Conservation (phyloP, 2,113 vertebrate species). For the Elachura formosa region DNA sequence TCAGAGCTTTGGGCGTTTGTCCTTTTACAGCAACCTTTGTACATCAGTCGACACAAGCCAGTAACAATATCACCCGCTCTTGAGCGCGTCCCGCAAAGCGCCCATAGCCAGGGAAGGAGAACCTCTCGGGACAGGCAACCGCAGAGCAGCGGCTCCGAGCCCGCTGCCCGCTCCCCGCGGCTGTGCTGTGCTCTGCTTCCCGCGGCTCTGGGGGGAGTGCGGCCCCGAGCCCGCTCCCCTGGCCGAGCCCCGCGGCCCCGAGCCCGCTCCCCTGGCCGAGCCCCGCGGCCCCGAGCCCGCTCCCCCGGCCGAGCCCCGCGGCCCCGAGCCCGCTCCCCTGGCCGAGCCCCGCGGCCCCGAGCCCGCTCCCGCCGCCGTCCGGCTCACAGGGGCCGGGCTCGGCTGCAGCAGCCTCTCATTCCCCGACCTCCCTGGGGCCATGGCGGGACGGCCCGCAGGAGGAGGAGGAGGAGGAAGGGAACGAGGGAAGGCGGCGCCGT, state of each 20-base stretch:
- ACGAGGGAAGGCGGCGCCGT: too few relatives aligned
- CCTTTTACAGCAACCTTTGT: neutral
- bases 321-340: neutral
- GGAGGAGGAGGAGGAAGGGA: too few relatives aligned
- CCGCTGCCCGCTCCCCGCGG: too few relatives aligned
- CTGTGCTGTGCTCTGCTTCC: too few relatives aligned
- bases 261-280: too few relatives aligned
- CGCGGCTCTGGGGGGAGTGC: neutral
- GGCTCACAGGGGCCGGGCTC: too few relatives aligned
- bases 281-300: neutral
- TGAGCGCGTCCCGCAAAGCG: neutral
- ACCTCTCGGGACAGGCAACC: rapidly evolving
- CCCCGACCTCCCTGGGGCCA: rapidly evolving
- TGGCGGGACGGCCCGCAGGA: rapidly evolving
- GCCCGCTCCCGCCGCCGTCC: too few relatives aligned
- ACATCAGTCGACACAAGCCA: neutral
- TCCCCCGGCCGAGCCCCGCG: neutral
- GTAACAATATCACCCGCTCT: neutral
- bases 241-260: neutral
- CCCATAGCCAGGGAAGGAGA: rapidly evolving
- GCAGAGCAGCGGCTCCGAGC: rapidly evolving
- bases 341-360: neutral
- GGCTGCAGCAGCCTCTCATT: too few relatives aligned
- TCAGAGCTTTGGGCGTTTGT: rapidly evolving
- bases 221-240: neutral